Evolutionary conservation across 92 coral and sea anemone species (phyloP).

Genomic region (Meandrina meandrites): DNA sequence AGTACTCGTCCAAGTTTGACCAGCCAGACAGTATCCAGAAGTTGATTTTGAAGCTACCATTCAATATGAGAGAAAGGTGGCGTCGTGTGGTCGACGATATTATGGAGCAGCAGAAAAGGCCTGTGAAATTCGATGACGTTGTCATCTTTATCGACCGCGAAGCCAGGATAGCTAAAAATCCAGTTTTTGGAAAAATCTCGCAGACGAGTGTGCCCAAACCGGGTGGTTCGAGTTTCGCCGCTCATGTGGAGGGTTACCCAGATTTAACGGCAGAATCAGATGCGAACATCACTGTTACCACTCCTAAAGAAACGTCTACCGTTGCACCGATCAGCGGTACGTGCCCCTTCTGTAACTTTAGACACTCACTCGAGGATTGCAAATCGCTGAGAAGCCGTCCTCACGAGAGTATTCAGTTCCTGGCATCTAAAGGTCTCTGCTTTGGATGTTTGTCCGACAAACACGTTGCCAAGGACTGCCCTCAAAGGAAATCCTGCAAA

Average conservation of each 20-base stretch:
- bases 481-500: no score
- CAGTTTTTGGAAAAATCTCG: no score
- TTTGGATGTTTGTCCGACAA: no score
- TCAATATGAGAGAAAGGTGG: constrained; percentile 47
- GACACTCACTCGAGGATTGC: background rate
- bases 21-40: constrained; percentile 40
- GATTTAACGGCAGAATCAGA: no score
- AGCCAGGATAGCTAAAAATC: constrained; percentile 44
- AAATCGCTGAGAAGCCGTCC: background rate
- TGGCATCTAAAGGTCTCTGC: background rate
- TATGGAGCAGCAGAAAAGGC: constrained; percentile 8
- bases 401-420: background rate
- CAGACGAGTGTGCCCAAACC: no score
- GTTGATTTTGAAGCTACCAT: constrained; percentile 39
- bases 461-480: no score
- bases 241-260: no score
- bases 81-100: constrained; percentile 45
- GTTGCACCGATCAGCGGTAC: no score
- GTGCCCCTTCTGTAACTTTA: background rate
- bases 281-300: no score
- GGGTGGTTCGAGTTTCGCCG: no score
- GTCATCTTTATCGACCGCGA: constrained; percentile 37
- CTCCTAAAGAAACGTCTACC: no score
- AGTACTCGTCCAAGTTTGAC: constrained; percentile 45
- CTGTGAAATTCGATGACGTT: constrained; percentile 29